Evolutionary conservation across 2,888 invertebrate species (phyloP).

Genomic region (Tinea pellionella): DNA sequence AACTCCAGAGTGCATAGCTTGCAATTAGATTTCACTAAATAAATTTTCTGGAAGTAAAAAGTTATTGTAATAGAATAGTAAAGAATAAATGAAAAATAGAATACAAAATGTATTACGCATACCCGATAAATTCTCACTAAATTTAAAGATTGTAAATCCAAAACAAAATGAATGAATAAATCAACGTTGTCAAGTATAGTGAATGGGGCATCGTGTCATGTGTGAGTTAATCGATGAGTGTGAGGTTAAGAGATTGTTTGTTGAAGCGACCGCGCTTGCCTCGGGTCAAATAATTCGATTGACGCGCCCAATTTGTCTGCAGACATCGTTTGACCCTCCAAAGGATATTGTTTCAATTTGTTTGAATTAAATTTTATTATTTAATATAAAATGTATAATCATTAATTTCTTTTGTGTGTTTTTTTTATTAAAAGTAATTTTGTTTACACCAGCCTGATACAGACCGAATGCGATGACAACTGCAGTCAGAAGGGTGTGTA

Average conservation of each 20-base stretch:
- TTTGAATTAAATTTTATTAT: not conserved
- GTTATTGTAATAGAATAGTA: too few species aligned
- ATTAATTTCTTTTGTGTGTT: not conserved
- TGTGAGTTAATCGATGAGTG: constrained; percentile 31
- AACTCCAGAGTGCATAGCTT: too few species aligned
- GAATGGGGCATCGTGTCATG: constrained; percentile 13
- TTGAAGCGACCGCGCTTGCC: constrained; percentile 9
- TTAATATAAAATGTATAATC: not conserved
- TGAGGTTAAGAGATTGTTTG: constrained; percentile 39
- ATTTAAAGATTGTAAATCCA: too few species aligned
- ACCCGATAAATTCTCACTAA: too few species aligned
- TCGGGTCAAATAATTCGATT: constrained; percentile 64
- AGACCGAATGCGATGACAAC: too few species aligned
- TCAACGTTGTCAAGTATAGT: not conserved
- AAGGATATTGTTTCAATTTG: constrained; percentile 6
- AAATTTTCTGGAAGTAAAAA: too few species aligned
- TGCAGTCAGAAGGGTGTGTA: too few species aligned
- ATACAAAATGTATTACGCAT: too few species aligned
- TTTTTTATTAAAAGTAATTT: too few species aligned
- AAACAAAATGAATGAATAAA: not conserved
- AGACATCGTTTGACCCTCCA: constrained; percentile 20
- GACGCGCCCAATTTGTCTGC: constrained; percentile 60
- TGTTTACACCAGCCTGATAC: too few species aligned
- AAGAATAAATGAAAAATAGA: too few species aligned
- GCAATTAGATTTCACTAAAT: too few species aligned